Evolutionary conservation across 1,140 invertebrate species (phyloP).

Genomic region (Brachionus paranguensis): DNA sequence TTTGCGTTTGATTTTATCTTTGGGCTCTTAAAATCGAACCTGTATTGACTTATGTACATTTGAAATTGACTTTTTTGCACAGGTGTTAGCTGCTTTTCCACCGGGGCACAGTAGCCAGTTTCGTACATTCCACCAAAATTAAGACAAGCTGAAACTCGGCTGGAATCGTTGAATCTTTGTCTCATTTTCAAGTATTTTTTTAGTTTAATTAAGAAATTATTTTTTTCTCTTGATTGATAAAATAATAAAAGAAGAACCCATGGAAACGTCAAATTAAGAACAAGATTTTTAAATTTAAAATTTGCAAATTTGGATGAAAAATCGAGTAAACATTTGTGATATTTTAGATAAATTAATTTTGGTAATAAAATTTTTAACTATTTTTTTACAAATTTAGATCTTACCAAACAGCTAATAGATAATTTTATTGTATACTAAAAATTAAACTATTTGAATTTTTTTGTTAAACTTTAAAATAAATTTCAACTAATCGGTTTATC

Average conservation of each 20-base stretch:
- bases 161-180: conserved; percentile 31
- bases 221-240: background rate
- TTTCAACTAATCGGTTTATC: no score
- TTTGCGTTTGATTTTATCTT: background rate
- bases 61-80: background rate
- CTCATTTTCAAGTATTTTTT: background rate
- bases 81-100: background rate
- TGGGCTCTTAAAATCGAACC: background rate
- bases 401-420: no score
- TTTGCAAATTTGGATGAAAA: no score
- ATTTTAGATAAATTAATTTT: no score
- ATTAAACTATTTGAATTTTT: no score
- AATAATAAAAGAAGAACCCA: background rate
- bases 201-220: background rate
- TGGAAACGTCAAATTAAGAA: background rate
- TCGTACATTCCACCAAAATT: background rate
- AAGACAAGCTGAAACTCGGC: conserved; percentile 11
- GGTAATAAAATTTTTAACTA: no score
- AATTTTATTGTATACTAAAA: no score
- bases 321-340: no score
- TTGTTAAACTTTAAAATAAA: no score
- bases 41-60: conserved; percentile 13
- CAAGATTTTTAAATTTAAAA: no score
- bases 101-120: background rate
- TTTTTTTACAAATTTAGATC: no score